Evolutionary conservation across 2,797 vertebrate genomes (phyloP).

Genomic region (Onychomys torridus): DNA sequence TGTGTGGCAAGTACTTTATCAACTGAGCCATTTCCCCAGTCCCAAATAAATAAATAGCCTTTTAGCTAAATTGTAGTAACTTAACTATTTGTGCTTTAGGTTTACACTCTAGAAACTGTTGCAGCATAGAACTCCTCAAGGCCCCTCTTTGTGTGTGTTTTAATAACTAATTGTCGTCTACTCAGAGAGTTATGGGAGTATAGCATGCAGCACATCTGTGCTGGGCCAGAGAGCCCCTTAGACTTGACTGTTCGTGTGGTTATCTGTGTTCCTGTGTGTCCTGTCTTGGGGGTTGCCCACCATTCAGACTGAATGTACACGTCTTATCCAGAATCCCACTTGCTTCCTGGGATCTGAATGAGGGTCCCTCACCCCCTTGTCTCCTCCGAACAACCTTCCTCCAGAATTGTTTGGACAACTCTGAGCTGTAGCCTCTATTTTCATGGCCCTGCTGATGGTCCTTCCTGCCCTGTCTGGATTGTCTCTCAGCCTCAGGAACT

Average conservation of each 20-base stretch:
- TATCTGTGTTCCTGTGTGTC: not conserved
- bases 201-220: accelerated
- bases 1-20: not conserved
- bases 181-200: not conserved
- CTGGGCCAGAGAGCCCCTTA: too few species aligned
- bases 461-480: not conserved
- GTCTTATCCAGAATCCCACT: not conserved
- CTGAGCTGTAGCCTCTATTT: not conserved
- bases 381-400: not conserved
- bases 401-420: not conserved
- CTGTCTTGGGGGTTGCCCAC: not conserved
- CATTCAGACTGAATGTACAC: not conserved
- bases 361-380: not conserved
- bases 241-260: not conserved
- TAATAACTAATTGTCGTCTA: not conserved
- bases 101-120: accelerated
- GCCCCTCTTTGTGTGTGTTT: too few species aligned
- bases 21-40: not conserved
- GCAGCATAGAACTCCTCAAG: not conserved
- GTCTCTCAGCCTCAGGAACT: not conserved
- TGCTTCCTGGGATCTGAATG: not conserved
- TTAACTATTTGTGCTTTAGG: not conserved
- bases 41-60: not conserved
- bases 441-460: too few species aligned
- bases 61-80: not conserved